phyloP scores from a whole-genome alignment of 2,888 invertebrate species.

The Microdon myrmicae region DNA sequence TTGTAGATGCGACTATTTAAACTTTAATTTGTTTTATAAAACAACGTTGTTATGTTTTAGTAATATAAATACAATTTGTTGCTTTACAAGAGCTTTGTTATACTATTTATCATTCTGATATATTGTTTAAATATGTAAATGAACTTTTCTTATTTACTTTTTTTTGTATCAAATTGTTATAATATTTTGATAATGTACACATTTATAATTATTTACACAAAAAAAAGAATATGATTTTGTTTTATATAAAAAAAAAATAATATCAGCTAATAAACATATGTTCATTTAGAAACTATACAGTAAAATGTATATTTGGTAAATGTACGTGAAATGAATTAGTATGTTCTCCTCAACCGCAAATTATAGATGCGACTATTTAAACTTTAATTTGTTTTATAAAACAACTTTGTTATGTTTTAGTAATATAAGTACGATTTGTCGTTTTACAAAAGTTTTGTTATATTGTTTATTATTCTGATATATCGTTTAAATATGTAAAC shows the following conservation, averaged over 20 bases:
- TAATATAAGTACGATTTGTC: slow-evolving; percentile 30
- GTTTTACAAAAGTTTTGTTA: slow-evolving; percentile 1
- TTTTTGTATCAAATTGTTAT: slow-evolving; percentile 23
- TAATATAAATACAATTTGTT: slow-evolving; percentile 31
- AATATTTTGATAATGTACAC: slow-evolving; percentile 18
- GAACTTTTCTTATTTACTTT: slow-evolving; percentile 22
- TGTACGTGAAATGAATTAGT: slow-evolving; percentile 27
- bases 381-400: slow-evolving; percentile 43
- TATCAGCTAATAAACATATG: too few relatives aligned
- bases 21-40: slow-evolving; percentile 43
- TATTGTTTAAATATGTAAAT: background rate
- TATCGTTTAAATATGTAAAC: background rate
- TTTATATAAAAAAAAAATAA: background rate
- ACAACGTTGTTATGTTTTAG: slow-evolving; percentile 52
- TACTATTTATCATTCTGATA: background rate
- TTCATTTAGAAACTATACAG: too few relatives aligned
- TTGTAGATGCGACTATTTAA: slow-evolving; percentile 1
- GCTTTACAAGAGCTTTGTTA: background rate
- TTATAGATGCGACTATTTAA: slow-evolving; percentile 1
- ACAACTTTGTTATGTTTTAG: slow-evolving; percentile 52
- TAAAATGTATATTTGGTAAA: slow-evolving; percentile 30
- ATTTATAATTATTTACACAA: background rate
- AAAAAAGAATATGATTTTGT: background rate
- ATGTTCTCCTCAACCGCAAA: slow-evolving; percentile 1
- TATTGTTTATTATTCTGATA: background rate